A percentile compares a stretch with the other conserved stretches of the same genome.
Conservation (phyloP, 2,797 vertebrate species). For the Hafferia zeledoni region DNA sequence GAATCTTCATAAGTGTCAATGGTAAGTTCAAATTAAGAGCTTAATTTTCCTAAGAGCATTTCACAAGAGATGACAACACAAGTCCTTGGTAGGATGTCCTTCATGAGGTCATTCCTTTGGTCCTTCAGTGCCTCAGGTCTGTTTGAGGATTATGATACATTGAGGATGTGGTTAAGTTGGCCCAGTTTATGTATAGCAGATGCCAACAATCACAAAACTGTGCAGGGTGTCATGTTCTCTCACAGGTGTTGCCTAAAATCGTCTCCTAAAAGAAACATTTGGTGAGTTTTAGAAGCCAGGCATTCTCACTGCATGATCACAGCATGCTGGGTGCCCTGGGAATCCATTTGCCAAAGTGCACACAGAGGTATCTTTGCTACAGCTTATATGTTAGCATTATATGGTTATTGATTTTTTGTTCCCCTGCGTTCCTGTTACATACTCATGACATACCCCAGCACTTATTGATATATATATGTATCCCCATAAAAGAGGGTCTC, state of each 20-base stretch:
- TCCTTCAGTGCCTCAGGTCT: neutral
- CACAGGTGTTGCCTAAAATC: neutral
- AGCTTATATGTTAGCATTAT: neutral
- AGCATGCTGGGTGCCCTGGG: neutral
- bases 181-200: neutral
- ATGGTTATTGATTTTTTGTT: neutral
- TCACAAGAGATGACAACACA: neutral
- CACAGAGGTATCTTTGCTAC: neutral
- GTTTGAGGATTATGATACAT: neutral
- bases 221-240: neutral
- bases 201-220: neutral
- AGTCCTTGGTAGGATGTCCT: neutral
- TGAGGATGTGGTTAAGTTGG: neutral
- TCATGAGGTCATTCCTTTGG: neutral
- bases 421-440: neutral
- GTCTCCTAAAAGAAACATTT: neutral
- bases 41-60: neutral
- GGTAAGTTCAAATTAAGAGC: constrained; percentile 54
- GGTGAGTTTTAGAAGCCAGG: neutral
- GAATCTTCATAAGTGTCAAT: constrained; percentile 71
- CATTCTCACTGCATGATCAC: neutral
- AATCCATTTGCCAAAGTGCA: neutral
- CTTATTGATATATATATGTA: neutral
- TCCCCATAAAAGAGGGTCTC: neutral
- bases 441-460: neutral